Evolutionary conservation across 2,888 invertebrate genomes (phyloP).

Genomic region (Brachypterus glaber): DNA sequence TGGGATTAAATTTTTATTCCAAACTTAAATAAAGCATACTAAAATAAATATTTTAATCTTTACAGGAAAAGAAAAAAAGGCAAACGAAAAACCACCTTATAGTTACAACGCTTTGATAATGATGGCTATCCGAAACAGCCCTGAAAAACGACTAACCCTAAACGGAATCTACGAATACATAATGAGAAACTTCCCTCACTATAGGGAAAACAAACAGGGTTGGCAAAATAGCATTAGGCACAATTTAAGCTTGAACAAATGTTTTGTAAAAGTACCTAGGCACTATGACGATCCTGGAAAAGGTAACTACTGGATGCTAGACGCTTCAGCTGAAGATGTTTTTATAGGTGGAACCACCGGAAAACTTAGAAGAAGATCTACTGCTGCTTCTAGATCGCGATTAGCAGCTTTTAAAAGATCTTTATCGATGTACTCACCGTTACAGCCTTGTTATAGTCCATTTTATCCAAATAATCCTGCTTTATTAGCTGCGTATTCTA

Average conservation of each 20-base stretch:
- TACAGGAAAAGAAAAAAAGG: conserved; percentile 52
- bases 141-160: conserved; percentile 85
- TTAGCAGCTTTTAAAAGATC: conserved; percentile 84
- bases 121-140: conserved; percentile 96
- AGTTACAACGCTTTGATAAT: conserved; percentile 99
- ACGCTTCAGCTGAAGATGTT: conserved; percentile 93
- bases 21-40: too few relatives aligned
- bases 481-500: conserved; percentile 53
- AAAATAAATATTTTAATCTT: too few relatives aligned
- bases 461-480: conserved; percentile 39
- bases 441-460: conserved; percentile 42
- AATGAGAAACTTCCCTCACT: conserved; percentile 97
- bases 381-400: conserved; percentile 80
- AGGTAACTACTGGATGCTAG: conserved; percentile 99
- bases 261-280: conserved; percentile 96
- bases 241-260: conserved; percentile 94
- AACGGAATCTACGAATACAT: conserved; percentile 99
- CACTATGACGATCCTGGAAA: conserved; percentile 99
- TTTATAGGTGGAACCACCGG: conserved; percentile 98
- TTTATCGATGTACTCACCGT: conserved; percentile 54
- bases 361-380: conserved; percentile 82
- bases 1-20: too few relatives aligned
- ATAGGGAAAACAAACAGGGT: conserved; percentile 95
- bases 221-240: conserved; percentile 99
- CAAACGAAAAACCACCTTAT: conserved; percentile 90